Evolutionary conservation across 2,888 invertebrate species (phyloP), one percentile per base, ranked within the genome.

Genomic region (Malacosoma neustria): DNA sequence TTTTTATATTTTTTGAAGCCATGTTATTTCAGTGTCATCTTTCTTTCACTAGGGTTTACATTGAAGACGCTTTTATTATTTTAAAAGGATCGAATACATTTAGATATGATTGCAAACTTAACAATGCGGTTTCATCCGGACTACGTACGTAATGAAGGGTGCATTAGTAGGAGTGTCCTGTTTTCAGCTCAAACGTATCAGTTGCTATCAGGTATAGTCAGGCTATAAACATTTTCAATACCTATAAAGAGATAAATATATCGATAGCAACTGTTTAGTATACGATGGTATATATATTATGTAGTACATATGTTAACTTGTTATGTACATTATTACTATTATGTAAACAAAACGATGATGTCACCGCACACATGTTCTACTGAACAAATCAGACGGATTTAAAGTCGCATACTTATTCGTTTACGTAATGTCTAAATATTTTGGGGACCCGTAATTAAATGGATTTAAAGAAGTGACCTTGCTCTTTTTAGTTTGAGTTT

Each of bases 281-380:
- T 22, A 9, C 22, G 22, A 13, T 13, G 13, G 14, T 11, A 13
- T 13, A 29, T 13, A 35, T 4, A 33, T 29, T 32, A 34, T 29
- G 34, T 12, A 22, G 32, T 31, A 36, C 35, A n/a, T n/a, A n/a
- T 13, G 29, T 29, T 29, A 29, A 22, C 22, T 4, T 30, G 14
- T 36, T 34, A 32, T 22, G 22, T 14, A 14, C 34, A 34, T 15
- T 34, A 13, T 9, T 11, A 32, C 13, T 40, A 34, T 41, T 38
- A 32, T 42, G 41, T 48, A 46, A 36, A 45, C 45, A 49, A 40
- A 43, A 38, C 35, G 43, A 45, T 61, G 61, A 61, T 54, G 49
- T 59, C 61, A 60, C 40, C 41, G 30, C 38, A 42, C 51, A 51
- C 43, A 51, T 49, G 49, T 44, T 44, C 38, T 40, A 41, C 42